phyloP scores from a whole-genome alignment of 2,113 vertebrate genomes.

The Leucopsar rothschildi region DNA sequence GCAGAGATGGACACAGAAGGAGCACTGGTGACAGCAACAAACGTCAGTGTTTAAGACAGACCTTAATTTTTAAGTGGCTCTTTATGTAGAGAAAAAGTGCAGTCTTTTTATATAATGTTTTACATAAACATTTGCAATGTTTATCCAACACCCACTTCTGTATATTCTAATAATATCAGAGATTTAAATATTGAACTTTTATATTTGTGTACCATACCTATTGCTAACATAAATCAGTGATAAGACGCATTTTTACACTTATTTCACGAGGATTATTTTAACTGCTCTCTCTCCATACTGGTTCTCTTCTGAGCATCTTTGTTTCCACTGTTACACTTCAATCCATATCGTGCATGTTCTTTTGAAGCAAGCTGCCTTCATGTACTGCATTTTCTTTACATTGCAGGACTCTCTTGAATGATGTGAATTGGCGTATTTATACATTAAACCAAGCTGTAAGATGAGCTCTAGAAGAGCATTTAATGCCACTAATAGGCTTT shows the following conservation, averaged over 20 bases:
- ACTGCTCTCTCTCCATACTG: neutral
- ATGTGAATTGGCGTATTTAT: neutral
- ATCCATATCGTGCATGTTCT: rapidly evolving
- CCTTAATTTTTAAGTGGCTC: neutral
- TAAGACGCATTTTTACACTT: neutral
- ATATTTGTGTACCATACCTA: neutral
- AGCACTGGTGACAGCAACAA: neutral
- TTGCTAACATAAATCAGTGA: neutral
- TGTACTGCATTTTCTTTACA: neutral
- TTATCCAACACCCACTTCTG: neutral
- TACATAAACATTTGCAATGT: neutral
- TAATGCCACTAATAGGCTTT: neutral
- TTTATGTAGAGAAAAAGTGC: neutral
- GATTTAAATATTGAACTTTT: neutral
- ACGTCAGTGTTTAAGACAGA: neutral
- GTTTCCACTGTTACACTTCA: neutral
- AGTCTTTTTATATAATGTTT: neutral
- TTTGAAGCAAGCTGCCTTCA: neutral
- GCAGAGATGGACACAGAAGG: neutral
- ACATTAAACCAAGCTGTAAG: neutral
- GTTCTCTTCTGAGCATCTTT: neutral
- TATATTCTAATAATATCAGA: neutral
- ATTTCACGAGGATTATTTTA: neutral
- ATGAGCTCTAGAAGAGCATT: neutral
- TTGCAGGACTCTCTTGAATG: neutral